Base-by-base conservation (phyloP, 2,888 invertebrate genomes). In the Elmis aenea region DNA sequence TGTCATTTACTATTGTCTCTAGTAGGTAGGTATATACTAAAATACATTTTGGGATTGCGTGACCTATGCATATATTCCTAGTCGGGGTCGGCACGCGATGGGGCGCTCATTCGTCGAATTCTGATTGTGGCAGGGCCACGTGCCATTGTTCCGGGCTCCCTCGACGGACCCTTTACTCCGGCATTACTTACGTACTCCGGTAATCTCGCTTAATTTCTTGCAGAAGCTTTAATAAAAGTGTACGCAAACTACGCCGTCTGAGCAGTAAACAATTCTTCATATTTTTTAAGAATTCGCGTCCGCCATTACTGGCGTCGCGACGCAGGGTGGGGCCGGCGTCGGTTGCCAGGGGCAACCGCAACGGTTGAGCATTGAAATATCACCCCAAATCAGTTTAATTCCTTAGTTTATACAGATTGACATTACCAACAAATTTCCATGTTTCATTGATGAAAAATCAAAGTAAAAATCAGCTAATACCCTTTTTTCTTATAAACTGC, bases 1-100 rank as follows among this genome's bases (percentile, higher is more conserved):
- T 50, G 49, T 52, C 51, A 48, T 45, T 51, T 46, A 25, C 34
- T 33, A 48, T 46, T 51, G 51, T 51, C 46, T 52, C 44, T 47
- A 25, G 33, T 29, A 38, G 40, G 41, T 26, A 40, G 36, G 42
- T 47, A 54, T 49, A 54, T 56, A 56, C 56, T 58, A 60, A 61
- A 42, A 55, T 59, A 62, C 59, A 61, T 62, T 62, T 58, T 50
- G 56, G 57, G 52, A 42, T 64, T 50, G 62, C 62, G 63, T 62
- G 63, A 64, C 61, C 55, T 45, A 52, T 45, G 53, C 55, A 51
- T 55, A 59, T 61, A 58, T 60, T 57, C 59, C 48, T 54, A 41
- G 48, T 49, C 52, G 53, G 49, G 53, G 51, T 51, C 46, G 54
- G 57, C 61, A 59, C 61, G 61, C 61, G 58, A 61, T 59, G 54